Base-by-base conservation (phyloP, 1,140 invertebrate species). In the Hylaeus volcanicus region DNA sequence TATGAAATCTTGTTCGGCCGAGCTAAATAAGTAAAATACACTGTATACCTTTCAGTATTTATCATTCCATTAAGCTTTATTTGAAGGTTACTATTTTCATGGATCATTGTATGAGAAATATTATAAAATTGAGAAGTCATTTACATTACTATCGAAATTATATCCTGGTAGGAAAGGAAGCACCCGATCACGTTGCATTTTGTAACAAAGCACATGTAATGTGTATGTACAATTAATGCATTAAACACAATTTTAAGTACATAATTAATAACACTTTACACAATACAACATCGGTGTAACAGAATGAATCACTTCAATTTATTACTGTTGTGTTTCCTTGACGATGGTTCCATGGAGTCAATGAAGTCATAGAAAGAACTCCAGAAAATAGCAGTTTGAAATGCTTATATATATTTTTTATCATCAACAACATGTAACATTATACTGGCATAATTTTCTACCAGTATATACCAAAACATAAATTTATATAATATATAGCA, bases 1-100 rank as follows among this genome's bases (percentile, higher is more conserved):
- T 93, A 58, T 94, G 93, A 91, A 95, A 96, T 78, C 92, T 94
- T 2, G 92, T 94, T 88, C 94, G 93, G 37, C 93, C 94, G 55
- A 95, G 90, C 95, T 96, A 81, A 55, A 91, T 78, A 48, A 72
- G 81, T 58, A 3, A 26, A 14, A 61, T 60, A 58, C 3, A 8
- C 11, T 1, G 9, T 4, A 37, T 45, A 48, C 9, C 8, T 48
- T 66, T n/a, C 3, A 66, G 8, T 48, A 5, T 48, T 43, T 69
- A 79, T 39, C 64, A 60, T 77, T 75, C 41, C 55, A 56, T 41
- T 6, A 55, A 3, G 51, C 39, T 8, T 5, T 69, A 9, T 37
- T 4, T 4, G 1, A 11, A 15, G 15, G 8, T 3, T 71, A 6
- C 8, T 12, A 9, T 3, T 37, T 14, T 5, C 15, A 63, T 61